Evolutionary conservation across 2,888 invertebrate genomes (phyloP), one percentile per base, ranked within the genome.

Genomic region (Dione vanillae): DNA sequence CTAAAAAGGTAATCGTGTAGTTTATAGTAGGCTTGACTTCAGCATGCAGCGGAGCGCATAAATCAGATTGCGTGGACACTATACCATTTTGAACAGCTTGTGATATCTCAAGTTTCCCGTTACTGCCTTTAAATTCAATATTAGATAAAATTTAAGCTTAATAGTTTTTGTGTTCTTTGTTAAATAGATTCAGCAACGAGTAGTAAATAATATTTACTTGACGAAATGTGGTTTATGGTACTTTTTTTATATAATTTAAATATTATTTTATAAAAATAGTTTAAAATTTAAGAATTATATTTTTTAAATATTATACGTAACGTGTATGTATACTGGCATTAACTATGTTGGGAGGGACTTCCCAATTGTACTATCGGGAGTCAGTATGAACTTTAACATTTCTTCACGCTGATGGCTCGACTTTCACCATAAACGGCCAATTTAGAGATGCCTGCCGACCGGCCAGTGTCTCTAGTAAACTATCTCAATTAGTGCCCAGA

Each of bases 361-460:
- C 80, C 86, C 84, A 87, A 85, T n/a, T 35, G 83, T 85, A 85
- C 86, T 87, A 87, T 87, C 69, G 49, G 71, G 71, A 70, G 91
- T 88, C 79, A 82, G 81, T 82, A 80, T 88, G 90, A 92, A 89
- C 92, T 88, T 86, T 90, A 85, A 85, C 91, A 90, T 91, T 92
- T 91, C 88, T 85, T 85, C 87, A 85, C 84, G 77, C 77, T 81
- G 85, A 87, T 86, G 85, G 80, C 84, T 81, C 78, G 85, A 91
- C 92, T 92, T 92, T 92, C 92, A 89, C 92, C 90, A 84, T 92
- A 92, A 92, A 88, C 88, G 92, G 87, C 87, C 84, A 84, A 91
- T 92, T 92, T 91, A 86, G 88, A 85, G 87, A 88, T 85, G 86
- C 85, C 90, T 86, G 86, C 83, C 85, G 85, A 87, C 86, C 85